phyloP scores from a whole-genome alignment of 64 coral and sea anemone species.

The Platygyra sinensis region DNA sequence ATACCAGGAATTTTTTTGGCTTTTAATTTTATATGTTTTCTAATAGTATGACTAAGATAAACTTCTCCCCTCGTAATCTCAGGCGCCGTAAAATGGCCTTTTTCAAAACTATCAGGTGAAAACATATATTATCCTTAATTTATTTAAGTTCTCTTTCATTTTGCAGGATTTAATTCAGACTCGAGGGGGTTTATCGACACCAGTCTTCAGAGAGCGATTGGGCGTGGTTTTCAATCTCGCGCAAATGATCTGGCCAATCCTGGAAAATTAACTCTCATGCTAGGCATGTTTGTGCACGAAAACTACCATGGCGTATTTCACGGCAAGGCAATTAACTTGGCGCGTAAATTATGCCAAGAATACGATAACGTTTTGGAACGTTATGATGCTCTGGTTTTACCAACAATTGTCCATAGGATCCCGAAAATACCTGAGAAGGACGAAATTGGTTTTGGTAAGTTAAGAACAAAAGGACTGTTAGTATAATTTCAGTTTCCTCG shows the following conservation, averaged over 20 bases:
- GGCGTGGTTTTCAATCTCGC: background rate
- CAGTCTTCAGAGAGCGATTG: slow-evolving; percentile 22
- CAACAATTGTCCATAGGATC: background rate
- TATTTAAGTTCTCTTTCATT: background rate
- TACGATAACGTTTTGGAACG: slow-evolving; percentile 11
- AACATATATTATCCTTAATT: background rate
- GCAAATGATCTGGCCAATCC: slow-evolving; percentile 4
- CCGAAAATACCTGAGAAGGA: background rate
- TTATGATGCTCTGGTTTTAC: slow-evolving; percentile 16
- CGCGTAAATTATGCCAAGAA: background rate
- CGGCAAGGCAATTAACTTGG: slow-evolving; percentile 6
- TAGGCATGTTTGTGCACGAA: background rate
- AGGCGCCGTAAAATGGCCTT: too few species aligned
- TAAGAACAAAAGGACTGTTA: background rate
- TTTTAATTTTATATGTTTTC: too few species aligned
- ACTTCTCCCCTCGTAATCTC: too few species aligned
- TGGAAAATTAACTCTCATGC: slow-evolving; percentile 1
- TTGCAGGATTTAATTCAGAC: slow-evolving; percentile 18
- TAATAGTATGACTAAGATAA: too few species aligned
- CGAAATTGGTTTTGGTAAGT: background rate
- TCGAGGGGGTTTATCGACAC: slow-evolving; percentile 18
- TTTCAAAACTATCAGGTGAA: too few species aligned
- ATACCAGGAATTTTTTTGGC: too few species aligned
- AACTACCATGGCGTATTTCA: background rate
- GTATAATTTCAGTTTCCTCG: background rate